Evolutionary conservation across 2,888 invertebrate species (phyloP), one percentile per base, ranked within the genome.

Genomic region (Thymelicus lineola): DNA sequence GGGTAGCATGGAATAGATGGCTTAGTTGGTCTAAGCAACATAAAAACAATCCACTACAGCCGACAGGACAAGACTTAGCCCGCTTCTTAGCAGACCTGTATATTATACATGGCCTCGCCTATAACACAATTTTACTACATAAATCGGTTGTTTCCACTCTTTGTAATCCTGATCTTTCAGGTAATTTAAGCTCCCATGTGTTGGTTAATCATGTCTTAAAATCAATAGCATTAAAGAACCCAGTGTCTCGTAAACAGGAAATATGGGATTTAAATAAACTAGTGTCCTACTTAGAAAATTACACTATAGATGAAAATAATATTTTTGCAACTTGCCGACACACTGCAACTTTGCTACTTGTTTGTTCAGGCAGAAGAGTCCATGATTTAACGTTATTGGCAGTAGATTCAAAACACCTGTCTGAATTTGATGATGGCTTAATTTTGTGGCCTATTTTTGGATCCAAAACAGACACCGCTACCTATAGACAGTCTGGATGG

Each of bases 401-500:
- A 12, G 36, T 71, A 14, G 66, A 59, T 38, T 28, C 17, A 9
- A 45, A 69, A n/a, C 59, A 71, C 50, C 38, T 42, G 36, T 20
- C 36, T 17, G 12, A 42, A n/a, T 7, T n/a, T 10, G 20, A 67
- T 6, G 48, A 48, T 46, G 36, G 7, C 10, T 45, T 73, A 1
- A 15, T 59, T 6, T 53, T 73, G 5, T 73, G 70, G 72, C 75
- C 73, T 9, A 65, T 35, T 46, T 75, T 73, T 61, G 73, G 75
- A 12, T 73, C 72, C 6, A 73, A 73, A 63, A 70, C 72, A 0
- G 72, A 73, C 38, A 65, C 46, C 6, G 17, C 58, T 10, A 59
- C 57, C 6, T 53, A 61, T 55, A 62, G 73, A 12, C 75, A 75
- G 35, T 72, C 75, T 12, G 72, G 70, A 6, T 73, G 77, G 77